Evolutionary conservation across 2,888 invertebrate genomes (phyloP).

Genomic region (Asteroscopus sphinx): DNA sequence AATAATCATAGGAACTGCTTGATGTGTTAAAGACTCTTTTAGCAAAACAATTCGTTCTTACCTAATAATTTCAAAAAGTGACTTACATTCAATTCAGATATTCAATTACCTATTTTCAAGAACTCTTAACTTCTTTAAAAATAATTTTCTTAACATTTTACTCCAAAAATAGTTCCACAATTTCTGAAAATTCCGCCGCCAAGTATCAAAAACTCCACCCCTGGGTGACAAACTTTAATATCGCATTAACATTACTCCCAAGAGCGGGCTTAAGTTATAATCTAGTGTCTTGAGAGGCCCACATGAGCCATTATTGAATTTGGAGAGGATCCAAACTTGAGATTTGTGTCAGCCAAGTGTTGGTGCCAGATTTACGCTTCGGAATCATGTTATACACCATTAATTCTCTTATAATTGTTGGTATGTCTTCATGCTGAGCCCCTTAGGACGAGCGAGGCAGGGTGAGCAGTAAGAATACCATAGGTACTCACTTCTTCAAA

Average conservation of each 20-base stretch:
- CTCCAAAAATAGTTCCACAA: slow-evolving; percentile 1
- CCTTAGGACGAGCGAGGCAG: not conserved
- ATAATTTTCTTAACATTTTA: no score
- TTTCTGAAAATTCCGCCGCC: slow-evolving; percentile 12
- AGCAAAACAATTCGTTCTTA: no score
- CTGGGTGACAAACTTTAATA: slow-evolving; percentile 49
- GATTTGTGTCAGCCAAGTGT: slow-evolving; percentile 80
- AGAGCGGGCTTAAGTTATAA: slow-evolving; percentile 61
- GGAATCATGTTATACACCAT: slow-evolving; percentile 63
- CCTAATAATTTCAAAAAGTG: no score
- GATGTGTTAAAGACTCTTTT: no score
- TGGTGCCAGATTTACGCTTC: slow-evolving; percentile 77
- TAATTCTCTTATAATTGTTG: slow-evolving; percentile 62
- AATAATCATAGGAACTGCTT: no score
- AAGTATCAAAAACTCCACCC: slow-evolving; percentile 21
- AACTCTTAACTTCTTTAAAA: no score
- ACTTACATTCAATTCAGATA: no score
- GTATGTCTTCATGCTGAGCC: slow-evolving; percentile 23
- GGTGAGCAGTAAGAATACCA: no score
- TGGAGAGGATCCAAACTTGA: slow-evolving; percentile 76
- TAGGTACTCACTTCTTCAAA: no score
- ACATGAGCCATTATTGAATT: slow-evolving; percentile 80
- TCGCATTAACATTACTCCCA: slow-evolving; percentile 42
- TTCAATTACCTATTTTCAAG: no score
- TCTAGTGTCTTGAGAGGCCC: slow-evolving; percentile 72